Percentiles rank a stretch among this genome's conserved stretches.
Conservation (phyloP, 2,888 invertebrate species). For the Dyspetes luteomarginatus region DNA sequence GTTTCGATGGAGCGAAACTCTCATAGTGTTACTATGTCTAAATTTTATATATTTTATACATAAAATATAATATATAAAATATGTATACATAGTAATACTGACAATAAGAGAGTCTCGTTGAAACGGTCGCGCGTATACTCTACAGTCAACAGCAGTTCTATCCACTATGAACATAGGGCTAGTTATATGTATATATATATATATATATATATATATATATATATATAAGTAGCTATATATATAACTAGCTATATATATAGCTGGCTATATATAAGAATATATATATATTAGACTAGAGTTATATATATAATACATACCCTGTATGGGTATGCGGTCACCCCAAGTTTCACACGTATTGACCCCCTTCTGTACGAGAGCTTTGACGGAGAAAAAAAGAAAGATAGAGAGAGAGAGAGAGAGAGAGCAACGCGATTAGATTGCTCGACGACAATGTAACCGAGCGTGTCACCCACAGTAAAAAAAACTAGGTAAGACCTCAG, state of each 20-base stretch:
- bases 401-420: too few relatives aligned
- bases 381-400: constrained; percentile 59
- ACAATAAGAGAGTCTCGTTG: too few relatives aligned
- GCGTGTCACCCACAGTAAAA: constrained; percentile 17
- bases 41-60: neutral
- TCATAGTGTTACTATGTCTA: neutral
- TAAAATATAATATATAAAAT: too few relatives aligned
- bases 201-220: too few relatives aligned
- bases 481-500: constrained; percentile 31
- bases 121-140: too few relatives aligned
- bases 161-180: too few relatives aligned
- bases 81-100: too few relatives aligned
- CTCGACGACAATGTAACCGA: constrained; percentile 36
- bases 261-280: neutral
- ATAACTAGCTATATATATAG: too few relatives aligned
- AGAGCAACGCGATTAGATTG: too few relatives aligned
- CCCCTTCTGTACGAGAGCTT: constrained; percentile 50
- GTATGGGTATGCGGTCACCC: constrained; percentile 72
- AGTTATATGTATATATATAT: too few relatives aligned
- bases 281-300: neutral
- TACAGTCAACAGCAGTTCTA: too few relatives aligned
- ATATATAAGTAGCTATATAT: too few relatives aligned
- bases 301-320: constrained; percentile 33
- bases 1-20: constrained; percentile 3
- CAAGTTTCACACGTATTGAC: constrained; percentile 75